Conservation (phyloP, 2,113 vertebrate species). For the Paracanthobrama guichenoti region DNA sequence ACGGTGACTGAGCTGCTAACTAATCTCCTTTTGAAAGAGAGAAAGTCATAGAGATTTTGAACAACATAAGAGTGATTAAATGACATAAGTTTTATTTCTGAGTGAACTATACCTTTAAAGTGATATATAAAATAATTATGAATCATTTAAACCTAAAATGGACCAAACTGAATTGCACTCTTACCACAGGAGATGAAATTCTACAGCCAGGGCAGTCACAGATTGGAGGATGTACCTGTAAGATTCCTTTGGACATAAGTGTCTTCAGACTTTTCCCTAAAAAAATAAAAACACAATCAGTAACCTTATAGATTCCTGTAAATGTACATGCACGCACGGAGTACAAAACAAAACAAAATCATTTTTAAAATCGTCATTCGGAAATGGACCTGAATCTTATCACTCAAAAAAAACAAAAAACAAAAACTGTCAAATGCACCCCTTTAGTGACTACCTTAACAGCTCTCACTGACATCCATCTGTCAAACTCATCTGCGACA, state of each 20-base stretch:
- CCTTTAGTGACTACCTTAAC: background rate
- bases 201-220: constrained; percentile 99
- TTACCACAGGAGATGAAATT: constrained; percentile 99
- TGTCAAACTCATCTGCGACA: constrained; percentile 10
- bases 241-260: constrained; percentile 99
- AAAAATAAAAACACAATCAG: constrained; percentile 46
- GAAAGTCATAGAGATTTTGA: background rate
- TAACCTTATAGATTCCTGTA: background rate
- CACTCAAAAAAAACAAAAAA: too few species aligned
- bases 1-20: background rate
- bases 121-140: background rate
- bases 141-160: background rate
- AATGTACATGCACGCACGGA: background rate
- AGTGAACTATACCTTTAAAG: constrained; percentile 1
- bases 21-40: background rate
- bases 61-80: background rate
- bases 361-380: background rate
- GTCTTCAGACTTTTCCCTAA: constrained; percentile 99
- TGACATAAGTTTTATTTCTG: background rate
- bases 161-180: constrained; percentile 47
- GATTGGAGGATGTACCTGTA: constrained; percentile 99
- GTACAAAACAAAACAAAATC: background rate
- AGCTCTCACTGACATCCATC: background rate
- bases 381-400: background rate
- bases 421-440: background rate